Evolutionary conservation across 2,113 vertebrate genomes (phyloP).

Genomic region (Aspiorhynchus laticeps): DNA sequence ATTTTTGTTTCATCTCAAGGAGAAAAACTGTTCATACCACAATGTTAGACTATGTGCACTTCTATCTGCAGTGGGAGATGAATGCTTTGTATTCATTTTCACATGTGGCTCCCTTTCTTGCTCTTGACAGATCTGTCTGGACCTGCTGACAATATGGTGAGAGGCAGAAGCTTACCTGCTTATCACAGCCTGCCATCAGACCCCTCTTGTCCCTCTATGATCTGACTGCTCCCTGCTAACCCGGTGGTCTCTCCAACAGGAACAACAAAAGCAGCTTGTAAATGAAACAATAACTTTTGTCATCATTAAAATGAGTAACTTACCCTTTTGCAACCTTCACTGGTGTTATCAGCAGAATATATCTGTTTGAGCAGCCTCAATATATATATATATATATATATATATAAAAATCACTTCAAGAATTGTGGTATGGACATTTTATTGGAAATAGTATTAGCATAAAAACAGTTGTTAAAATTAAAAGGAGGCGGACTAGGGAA

Average conservation of each 20-base stretch:
- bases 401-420: neutral
- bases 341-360: neutral
- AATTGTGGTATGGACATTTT: neutral
- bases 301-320: conserved; percentile 8
- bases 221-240: conserved; percentile 27
- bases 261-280: conserved; percentile 50
- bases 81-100: neutral
- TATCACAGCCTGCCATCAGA: conserved; percentile 54
- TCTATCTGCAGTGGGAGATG: neutral
- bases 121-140: conserved; percentile 45
- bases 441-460: neutral
- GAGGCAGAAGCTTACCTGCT: conserved; percentile 25
- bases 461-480: neutral
- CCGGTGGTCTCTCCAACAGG: conserved; percentile 44
- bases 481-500: neutral
- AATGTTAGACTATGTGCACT: neutral
- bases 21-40: neutral
- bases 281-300: conserved; percentile 32
- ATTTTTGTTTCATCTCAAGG: neutral
- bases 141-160: conserved; percentile 28
- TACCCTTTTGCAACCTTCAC: neutral
- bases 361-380: neutral
- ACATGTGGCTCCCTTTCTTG: neutral
- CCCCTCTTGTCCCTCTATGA: conserved; percentile 39
- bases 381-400: no score